Evolutionary conservation across 2,888 invertebrate species (phyloP), one percentile per base, ranked within the genome.

Genomic region (Tenthredo distinguenda): DNA sequence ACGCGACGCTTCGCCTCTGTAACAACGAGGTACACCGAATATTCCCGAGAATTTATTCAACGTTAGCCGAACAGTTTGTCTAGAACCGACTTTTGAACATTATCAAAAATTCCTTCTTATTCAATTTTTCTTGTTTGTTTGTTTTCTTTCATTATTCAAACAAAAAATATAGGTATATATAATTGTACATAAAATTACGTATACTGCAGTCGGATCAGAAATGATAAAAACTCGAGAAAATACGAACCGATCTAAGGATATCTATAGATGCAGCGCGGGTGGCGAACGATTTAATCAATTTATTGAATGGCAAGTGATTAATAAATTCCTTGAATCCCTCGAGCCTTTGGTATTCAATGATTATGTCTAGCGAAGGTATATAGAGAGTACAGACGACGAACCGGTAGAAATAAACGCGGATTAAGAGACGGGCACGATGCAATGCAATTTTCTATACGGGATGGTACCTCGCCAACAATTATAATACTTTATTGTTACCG

Each of bases 291-390:
- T 74, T 43, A 43, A 31, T 77, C 50, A 77, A 77, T 77, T 77
- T 77, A 55, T 77, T 55, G 77, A 77, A 18, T 55, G 47, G 18
- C 37, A 55, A 77, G 77, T 55, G 47, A 77, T 77, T 55, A 77
- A 77, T 77, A 55, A 77, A 77, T 77, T 77, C 77, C 77, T 77
- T 10, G 77, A 77, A 77, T 77, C 47, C 15, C 77, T 34, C 34
- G 50, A 34, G 72, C 21, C 40, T 55, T 47, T 31, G 77, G 77
- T 77, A 77, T 77, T 47, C 55, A 15, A 77, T 55, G 55, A 77
- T 77, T 77, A 77, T 77, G 34, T 50, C 77, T 31, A 55, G 26
- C 12, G 77, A 10, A 31, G 26, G 12, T 21, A n/a, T 21, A n/a
- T 15, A 40, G 21, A 34, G 21, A 31, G 10, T 37, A 40, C 9